A percentile compares a stretch with the other conserved stretches of the same genome.
These are phyloP conservation scores for Neolamprologus ventralis DNA, from an alignment of 2,113 vertebrate genomes.

Conservation along the genomic window DNA sequence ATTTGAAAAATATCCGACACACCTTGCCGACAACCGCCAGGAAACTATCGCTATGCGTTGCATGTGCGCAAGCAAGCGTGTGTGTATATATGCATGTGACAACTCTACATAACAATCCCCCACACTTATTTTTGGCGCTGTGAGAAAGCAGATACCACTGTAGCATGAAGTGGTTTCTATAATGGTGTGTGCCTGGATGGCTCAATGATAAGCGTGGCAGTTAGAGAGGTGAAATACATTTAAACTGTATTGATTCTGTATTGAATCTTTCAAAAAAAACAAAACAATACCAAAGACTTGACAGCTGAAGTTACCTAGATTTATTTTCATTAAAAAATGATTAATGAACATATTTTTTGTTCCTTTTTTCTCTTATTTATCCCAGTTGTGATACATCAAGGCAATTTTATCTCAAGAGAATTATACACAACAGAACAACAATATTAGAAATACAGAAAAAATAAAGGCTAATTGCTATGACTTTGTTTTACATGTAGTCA, in stretches of 20 bases:
- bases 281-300: background rate
- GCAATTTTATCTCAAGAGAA: background rate
- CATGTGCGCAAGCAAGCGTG: background rate
- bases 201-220: background rate
- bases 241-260: background rate
- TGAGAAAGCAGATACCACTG: constrained; percentile 57
- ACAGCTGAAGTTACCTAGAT: background rate
- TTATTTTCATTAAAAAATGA: background rate
- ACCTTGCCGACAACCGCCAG: constrained; percentile 6
- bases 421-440: background rate
- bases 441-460: background rate
- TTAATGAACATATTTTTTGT: background rate
- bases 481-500: background rate
- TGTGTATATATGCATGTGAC: constrained; percentile 19
- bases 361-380: background rate
- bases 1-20: background rate
- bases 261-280: background rate
- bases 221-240: background rate
- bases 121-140: constrained; percentile 62
- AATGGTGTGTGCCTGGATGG: constrained; percentile 31
- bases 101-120: constrained; percentile 47
- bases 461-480: background rate
- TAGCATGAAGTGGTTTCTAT: constrained; percentile 50
- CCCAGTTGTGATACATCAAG: background rate
- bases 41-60: background rate